Base-by-base conservation (phyloP, 2,113 vertebrate species). In the Lucifuga dentata region DNA sequence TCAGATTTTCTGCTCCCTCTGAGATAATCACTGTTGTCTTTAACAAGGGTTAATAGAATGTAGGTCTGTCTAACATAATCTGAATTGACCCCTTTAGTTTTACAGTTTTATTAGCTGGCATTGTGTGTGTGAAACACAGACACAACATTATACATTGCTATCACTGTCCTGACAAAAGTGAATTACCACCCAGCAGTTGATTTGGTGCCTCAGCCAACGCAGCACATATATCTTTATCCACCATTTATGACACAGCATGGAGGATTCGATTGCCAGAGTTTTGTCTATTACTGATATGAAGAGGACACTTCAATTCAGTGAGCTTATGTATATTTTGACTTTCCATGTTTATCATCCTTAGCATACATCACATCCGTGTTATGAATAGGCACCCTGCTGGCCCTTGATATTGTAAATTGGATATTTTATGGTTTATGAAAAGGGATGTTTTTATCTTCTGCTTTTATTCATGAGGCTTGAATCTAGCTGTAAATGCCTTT, bases 351-450 rank as follows among this genome's bases (percentile, higher is more conserved):
- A 90, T 92, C 91, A 84, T 83, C 69, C 50, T 87, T 82, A 73
- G 83, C 86, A 85, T 88, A 62, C 76, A 90, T 85, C 84, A 88
- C 80, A 66, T 71, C 71, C 17, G 13, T 17, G 68, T 91, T 90
- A 86, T 81, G 70, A 90, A 91, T 86, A 68, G 75, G 60, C 55
- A 45, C 70, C 82, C 91, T 92, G 90, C 77, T 84, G 72, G 68
- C 78, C 85, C 81, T 84, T 90, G 93, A 93, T 93, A 92, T 87
- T 83, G 81, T 80, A 89, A 92, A 92, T 90, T 90, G 89, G 79
- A 91, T 80, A 85, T 92, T 92, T 94, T 92, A 92, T 92, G 71
- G 84, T 84, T 91, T 87, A 78, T 76, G 68, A 88, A 90, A 88
- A 86, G 63, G 19, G 38, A 12, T 69, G 65, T 80, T 88, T 85